These are phyloP conservation scores for Heliopora coerulea DNA, from an alignment of 92 coral and sea anemone species.

Conservation along the genomic window DNA sequence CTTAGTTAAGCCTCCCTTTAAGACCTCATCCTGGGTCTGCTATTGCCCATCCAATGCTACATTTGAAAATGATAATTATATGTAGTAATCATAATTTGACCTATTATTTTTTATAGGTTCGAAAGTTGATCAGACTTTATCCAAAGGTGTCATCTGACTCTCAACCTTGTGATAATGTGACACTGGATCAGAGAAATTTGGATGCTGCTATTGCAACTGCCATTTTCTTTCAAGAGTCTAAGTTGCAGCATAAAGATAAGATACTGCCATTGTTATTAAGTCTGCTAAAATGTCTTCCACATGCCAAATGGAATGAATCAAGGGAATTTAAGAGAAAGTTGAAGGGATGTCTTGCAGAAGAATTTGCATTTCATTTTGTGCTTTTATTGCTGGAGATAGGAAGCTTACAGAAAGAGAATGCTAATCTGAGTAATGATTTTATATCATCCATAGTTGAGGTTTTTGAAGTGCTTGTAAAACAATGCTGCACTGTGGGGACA, in stretches of 20 bases:
- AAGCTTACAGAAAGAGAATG: conserved; percentile 58
- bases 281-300: conserved; percentile 73
- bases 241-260: conserved; percentile 76
- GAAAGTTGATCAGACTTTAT: conserved; percentile 79
- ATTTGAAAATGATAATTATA: too few species aligned
- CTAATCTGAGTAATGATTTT: conserved; percentile 49
- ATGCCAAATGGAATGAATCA: conserved; percentile 77
- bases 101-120: conserved; percentile 54
- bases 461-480: conserved; percentile 64
- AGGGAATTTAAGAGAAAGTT: conserved; percentile 49
- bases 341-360: conserved; percentile 80
- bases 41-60: too few species aligned
- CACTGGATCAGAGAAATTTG: conserved; percentile 75
- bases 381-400: conserved; percentile 78
- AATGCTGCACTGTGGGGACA: conserved; percentile 63
- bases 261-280: conserved; percentile 86
- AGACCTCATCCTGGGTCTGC: too few species aligned
- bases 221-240: conserved; percentile 71
- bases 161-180: conserved; percentile 48
- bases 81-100: background rate
- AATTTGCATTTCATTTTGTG: conserved; percentile 85
- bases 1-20: too few species aligned
- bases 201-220: conserved; percentile 90
- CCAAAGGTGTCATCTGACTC: conserved; percentile 68
- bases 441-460: conserved; percentile 60